Conservation (phyloP, 2,888 invertebrate species). For the Luffia ferchaultella region DNA sequence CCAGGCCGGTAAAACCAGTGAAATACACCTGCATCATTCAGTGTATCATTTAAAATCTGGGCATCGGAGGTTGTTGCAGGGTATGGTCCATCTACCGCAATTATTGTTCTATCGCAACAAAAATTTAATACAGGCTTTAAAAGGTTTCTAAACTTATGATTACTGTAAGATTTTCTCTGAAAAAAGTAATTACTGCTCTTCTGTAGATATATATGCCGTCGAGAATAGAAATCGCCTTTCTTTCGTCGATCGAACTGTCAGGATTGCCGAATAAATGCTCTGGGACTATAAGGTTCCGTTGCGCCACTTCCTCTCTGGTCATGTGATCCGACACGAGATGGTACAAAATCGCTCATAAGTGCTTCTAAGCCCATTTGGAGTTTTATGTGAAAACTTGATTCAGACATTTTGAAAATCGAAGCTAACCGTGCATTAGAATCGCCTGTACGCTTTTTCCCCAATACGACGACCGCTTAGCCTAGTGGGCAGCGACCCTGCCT, state of each 20-base stretch:
- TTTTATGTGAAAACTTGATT: background rate
- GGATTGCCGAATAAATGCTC: slow-evolving; percentile 1
- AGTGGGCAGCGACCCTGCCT: too few relatives aligned
- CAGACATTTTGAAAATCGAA: background rate
- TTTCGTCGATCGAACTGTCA: slow-evolving; percentile 2
- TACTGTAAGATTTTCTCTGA: slow-evolving; percentile 1
- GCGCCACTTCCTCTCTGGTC: slow-evolving; percentile 3
- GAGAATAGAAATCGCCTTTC: slow-evolving; percentile 6
- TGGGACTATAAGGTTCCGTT: too few relatives aligned
- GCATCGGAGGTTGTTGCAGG: background rate
- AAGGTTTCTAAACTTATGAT: background rate
- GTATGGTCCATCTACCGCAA: slow-evolving; percentile 4
- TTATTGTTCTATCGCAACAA: slow-evolving; percentile 4
- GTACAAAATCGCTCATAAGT: slow-evolving; percentile 2
- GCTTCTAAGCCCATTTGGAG: background rate
- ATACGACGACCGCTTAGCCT: too few relatives aligned
- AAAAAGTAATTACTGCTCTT: slow-evolving; percentile 8
- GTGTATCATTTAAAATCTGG: background rate
- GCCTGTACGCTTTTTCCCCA: slow-evolving; percentile 1
- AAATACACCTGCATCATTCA: slow-evolving; percentile 2
- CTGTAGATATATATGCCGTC: slow-evolving; percentile 6
- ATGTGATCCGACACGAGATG: slow-evolving; percentile 3
- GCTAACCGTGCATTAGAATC: slow-evolving; percentile 4
- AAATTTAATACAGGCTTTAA: slow-evolving; percentile 3
- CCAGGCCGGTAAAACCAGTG: too few relatives aligned